Conservation (phyloP, 1,140 invertebrate genomes). For the Nymphalis io region DNA sequence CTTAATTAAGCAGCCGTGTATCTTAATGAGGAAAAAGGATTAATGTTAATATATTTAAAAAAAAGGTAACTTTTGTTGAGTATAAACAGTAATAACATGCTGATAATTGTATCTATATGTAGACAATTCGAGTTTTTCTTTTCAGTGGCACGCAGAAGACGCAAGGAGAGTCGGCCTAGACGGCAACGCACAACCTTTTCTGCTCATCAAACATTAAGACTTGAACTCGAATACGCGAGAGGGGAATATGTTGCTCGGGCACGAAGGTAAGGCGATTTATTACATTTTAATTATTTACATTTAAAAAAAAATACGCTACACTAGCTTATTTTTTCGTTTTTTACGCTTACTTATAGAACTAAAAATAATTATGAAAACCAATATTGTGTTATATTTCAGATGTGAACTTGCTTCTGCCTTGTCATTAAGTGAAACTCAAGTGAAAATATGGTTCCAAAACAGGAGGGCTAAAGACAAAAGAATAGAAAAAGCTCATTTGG, state of each 20-base stretch:
- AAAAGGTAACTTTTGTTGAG: too few species aligned
- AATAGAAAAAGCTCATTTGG: slow-evolving; percentile 96
- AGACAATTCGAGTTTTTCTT: not conserved
- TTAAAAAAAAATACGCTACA: too few species aligned
- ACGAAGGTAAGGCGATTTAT: slow-evolving; percentile 77
- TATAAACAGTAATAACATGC: too few species aligned
- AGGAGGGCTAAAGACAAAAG: slow-evolving; percentile 96
- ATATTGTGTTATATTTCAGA: slow-evolving; percentile 42
- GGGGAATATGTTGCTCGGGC: slow-evolving; percentile 95
- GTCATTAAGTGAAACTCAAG: slow-evolving; percentile 94
- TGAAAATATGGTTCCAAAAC: slow-evolving; percentile 99
- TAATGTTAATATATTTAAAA: too few species aligned
- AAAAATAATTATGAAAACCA: too few species aligned
- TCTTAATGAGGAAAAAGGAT: too few species aligned
- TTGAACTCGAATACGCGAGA: slow-evolving; percentile 94
- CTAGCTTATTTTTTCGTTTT: too few species aligned
- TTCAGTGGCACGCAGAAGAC: slow-evolving; percentile 90
- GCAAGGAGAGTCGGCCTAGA: slow-evolving; percentile 91
- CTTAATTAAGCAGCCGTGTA: too few species aligned
- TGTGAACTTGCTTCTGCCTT: slow-evolving; percentile 91
- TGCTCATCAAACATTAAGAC: slow-evolving; percentile 92
- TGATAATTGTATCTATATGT: too few species aligned
- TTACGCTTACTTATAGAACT: too few species aligned
- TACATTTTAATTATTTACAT: not conserved
- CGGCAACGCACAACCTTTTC: slow-evolving; percentile 97